A percentile compares a stretch with the other conserved stretches of the same genome.
Conservation (phyloP, 2,113 vertebrate genomes). For the Pogonocichla stellata region DNA sequence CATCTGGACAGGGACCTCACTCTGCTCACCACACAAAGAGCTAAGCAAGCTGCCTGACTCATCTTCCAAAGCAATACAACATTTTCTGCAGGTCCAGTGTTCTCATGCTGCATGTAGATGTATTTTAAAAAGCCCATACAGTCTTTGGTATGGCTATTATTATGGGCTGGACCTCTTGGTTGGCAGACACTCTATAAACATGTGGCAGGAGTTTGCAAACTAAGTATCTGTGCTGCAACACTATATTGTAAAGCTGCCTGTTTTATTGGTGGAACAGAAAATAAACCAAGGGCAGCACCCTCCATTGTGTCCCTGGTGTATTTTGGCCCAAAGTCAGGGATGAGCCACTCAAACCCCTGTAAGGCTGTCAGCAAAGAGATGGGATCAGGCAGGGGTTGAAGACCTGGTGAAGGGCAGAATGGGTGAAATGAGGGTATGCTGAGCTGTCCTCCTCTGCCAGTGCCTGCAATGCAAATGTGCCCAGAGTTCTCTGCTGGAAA, state of each 20-base stretch:
- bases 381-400: background rate
- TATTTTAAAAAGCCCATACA: background rate
- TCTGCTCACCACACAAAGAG: background rate
- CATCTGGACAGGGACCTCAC: background rate
- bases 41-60: background rate
- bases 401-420: background rate
- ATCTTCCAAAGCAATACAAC: rapidly evolving
- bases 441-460: background rate
- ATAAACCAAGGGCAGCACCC: background rate
- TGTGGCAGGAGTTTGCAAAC: background rate
- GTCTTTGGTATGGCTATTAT: background rate
- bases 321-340: background rate
- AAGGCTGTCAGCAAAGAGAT: background rate
- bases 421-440: background rate
- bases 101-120: background rate
- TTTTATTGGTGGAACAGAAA: background rate
- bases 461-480: rapidly evolving
- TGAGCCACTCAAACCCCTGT: background rate
- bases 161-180: background rate
- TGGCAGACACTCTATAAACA: background rate
- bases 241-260: background rate
- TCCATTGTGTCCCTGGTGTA: background rate
- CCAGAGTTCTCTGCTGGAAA: background rate
- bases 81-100: background rate
- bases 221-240: background rate